phyloP scores from a whole-genome alignment of 64 coral and sea anemone genomes.

The Actinia equina region DNA sequence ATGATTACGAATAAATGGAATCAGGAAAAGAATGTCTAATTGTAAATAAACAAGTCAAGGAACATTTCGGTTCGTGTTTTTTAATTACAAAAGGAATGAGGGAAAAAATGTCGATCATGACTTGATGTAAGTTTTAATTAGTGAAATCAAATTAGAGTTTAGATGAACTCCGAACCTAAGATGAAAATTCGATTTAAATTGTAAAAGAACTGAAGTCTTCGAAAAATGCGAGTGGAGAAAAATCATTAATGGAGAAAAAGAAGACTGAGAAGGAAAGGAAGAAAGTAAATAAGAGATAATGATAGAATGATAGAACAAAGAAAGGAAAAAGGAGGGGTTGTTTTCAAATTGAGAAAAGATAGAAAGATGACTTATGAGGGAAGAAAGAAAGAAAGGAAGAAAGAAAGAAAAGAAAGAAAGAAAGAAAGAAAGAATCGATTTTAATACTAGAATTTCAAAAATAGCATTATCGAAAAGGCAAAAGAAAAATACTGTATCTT shows the following conservation, averaged over 20 bases:
- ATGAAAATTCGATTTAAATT: too few species aligned
- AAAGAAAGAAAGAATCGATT: background rate
- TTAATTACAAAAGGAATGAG: background rate
- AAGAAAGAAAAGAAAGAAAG: background rate
- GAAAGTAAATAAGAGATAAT: too few species aligned
- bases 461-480: background rate
- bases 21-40: background rate
- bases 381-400: background rate
- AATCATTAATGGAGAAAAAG: too few species aligned
- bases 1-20: background rate
- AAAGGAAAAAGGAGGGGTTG: background rate
- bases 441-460: background rate
- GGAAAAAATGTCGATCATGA: background rate
- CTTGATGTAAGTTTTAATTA: background rate
- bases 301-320: too few species aligned
- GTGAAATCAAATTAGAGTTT: background rate
- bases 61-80: background rate
- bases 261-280: too few species aligned
- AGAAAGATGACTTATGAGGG: background rate
- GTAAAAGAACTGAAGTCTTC: background rate
- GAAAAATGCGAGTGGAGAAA: background rate
- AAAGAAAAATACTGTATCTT: background rate
- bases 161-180: too few species aligned
- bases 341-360: background rate
- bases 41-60: constrained; percentile 3